Base-by-base conservation (phyloP, 2,797 vertebrate genomes). In the Xiphophorus birchmanni region DNA sequence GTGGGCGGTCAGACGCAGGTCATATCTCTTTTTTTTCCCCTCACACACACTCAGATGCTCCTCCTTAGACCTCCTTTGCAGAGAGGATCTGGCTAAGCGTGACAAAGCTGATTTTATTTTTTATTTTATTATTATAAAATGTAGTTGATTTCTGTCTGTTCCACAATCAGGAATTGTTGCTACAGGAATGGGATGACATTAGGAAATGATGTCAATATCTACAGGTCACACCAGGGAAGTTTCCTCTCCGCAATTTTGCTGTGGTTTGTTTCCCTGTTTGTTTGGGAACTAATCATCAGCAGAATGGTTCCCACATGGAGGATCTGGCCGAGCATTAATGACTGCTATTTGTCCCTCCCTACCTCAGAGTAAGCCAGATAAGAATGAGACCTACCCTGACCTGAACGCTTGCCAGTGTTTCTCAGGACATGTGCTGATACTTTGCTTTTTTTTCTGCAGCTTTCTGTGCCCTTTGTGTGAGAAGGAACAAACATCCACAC, bases 261-360 rank as follows among this genome's bases (percentile, higher is more conserved):
- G 87, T 86, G 88, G 92, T 92, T 10, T 90, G 90, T 86, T 92
- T 63, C 90, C 89, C 82, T 77, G 82, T 92, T 92, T 91, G 92
- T 91, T 93, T 90, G 89, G 84, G 85, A 89, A 83, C 80, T 78
- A 91, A 91, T 90, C 87, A 91, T 93, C 92, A 93, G 91, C 50
- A 84, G 90, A 94, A 93, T 93, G 89, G 92, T 90, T 94, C 90
- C 93, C 93, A 95, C 91, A 94, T 95, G 93, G 90, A 89, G 86
- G 90, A 90, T 90, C 86, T 91, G 89, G 88, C 84, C 13, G 76
- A 82, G 83, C 83, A 86, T 90, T 91, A 93, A 91, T 89, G 78
- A 85, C 58, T 89, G 88, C 88, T 84, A 91, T 89, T 91, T 89
- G 90, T 87, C 86, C 87, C 81, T 84, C 80, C 78, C 78, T 80